Conservation (phyloP, 2,888 invertebrate genomes). For the Acrobasis suavella region DNA sequence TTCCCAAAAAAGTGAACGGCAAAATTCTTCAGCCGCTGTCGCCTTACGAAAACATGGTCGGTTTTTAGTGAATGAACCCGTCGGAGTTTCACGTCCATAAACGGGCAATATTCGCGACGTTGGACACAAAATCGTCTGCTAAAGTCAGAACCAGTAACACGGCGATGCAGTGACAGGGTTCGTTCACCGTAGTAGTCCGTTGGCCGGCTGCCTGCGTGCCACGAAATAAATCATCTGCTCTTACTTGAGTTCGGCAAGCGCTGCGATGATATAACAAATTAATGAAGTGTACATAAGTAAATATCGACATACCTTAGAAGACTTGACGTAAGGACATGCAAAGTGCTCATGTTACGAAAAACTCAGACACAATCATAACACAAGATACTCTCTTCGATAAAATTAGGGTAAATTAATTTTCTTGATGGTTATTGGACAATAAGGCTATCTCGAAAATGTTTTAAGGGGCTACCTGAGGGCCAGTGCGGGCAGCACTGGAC, state of each 20-base stretch:
- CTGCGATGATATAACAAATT: constrained; percentile 54
- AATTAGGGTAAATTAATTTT: constrained; percentile 5
- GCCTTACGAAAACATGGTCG: constrained; percentile 27
- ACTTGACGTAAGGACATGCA: constrained; percentile 1
- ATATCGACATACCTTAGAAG: constrained; percentile 7
- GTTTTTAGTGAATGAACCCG: constrained; percentile 53
- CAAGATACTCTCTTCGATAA: not conserved
- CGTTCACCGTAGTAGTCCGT: constrained; percentile 71
- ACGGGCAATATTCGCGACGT: constrained; percentile 56
- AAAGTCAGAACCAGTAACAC: constrained; percentile 72
- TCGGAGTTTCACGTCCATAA: constrained; percentile 62
- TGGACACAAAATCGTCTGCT: constrained; percentile 59
- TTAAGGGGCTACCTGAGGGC: no score
- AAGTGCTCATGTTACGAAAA: constrained; percentile 15
- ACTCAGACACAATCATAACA: constrained; percentile 6
- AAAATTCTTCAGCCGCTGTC: not conserved
- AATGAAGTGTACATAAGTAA: constrained; percentile 47
- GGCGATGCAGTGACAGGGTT: constrained; percentile 69
- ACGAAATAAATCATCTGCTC: constrained; percentile 68
- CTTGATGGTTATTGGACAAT: constrained; percentile 1
- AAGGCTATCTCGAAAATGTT: not conserved
- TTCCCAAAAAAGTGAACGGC: constrained; percentile 15
- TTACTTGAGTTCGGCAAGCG: constrained; percentile 49
- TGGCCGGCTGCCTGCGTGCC: constrained; percentile 41
- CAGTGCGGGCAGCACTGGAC: no score